Evolutionary conservation across 2,888 invertebrate species (phyloP), one percentile per base, ranked within the genome.

Genomic region (Flexamia atlantica): DNA sequence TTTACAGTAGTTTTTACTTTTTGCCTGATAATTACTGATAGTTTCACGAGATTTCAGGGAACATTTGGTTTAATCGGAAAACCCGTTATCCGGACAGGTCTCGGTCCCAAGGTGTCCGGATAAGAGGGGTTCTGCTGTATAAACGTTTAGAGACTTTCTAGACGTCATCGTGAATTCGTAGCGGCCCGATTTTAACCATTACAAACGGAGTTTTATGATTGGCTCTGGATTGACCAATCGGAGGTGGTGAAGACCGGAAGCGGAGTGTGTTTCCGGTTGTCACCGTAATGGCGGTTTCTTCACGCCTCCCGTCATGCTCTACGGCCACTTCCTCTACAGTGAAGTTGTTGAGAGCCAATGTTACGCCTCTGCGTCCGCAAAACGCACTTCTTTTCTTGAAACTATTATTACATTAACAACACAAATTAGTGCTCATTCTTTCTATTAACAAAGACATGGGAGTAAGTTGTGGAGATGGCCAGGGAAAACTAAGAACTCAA

Each of bases 211-310:
- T 14, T 64, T 17, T 28, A 28, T 30, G 64, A 64, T 64, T 64
- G 64, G 64, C 64, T 64, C 30, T 5, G 64, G 30, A 64, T 28
- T 64, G 64, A 64, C 64, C 64, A 64, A 64, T 64, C 28, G 30
- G 60, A 50, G 50, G 12, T 50, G 50, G 10, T 5, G 64, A 28
- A 28, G 10, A 14, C 64, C 64, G 64, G 64, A 64, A 64, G 30
- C 64, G 64, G 64, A 64, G 64, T 30, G 64, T 9, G 30, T 64
- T 28, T 64, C 64, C 64, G 64, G 64, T 30, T 64, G 64, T 64
- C 64, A 64, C 64, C 64, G 64, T 64, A 64, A 64, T 64, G 64
- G 64, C 64, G 64, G 64, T 28, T 64, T 64, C 53, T 64, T 64
- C 64, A 25, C 64, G 20, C 64, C 64, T 64, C 17, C 23, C 20